phyloP scores from a whole-genome alignment of 2,888 invertebrate genomes.

The Melanostoma mellinum region DNA sequence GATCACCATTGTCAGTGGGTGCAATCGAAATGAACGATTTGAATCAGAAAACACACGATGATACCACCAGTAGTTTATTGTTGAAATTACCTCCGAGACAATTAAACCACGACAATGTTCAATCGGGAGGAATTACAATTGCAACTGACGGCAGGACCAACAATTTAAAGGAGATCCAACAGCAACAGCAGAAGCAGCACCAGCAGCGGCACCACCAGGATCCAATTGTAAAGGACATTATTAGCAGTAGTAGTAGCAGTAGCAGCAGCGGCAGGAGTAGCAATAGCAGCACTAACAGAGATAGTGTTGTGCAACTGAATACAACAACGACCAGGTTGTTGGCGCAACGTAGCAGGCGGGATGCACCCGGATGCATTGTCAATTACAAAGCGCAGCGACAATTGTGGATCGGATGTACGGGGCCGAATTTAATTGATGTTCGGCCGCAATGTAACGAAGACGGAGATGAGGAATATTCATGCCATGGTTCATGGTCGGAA shows the following conservation, averaged over 20 bases:
- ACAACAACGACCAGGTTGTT: slow-evolving; percentile 58
- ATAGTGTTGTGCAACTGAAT: slow-evolving; percentile 55
- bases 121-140: slow-evolving; percentile 70
- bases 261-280: slow-evolving; percentile 48
- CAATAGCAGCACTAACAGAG: slow-evolving; percentile 2
- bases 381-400: slow-evolving; percentile 82
- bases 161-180: slow-evolving; percentile 41
- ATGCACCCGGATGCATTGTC: slow-evolving; percentile 81
- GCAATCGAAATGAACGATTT: slow-evolving; percentile 71
- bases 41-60: slow-evolving; percentile 64
- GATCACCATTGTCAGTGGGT: slow-evolving; percentile 63
- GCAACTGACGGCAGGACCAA: slow-evolving; percentile 57
- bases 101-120: slow-evolving; percentile 71
- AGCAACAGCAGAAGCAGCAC: slow-evolving; percentile 45
- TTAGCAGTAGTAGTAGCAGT: slow-evolving; percentile 46
- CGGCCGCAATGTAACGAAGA: slow-evolving; percentile 81
- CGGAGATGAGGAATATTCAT: slow-evolving; percentile 87
- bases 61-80: slow-evolving; percentile 71
- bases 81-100: slow-evolving; percentile 73
- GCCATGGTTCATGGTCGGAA: slow-evolving; percentile 95
- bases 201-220: slow-evolving; percentile 36
- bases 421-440: slow-evolving; percentile 81
- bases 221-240: slow-evolving; percentile 40
- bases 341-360: slow-evolving; percentile 79
- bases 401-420: slow-evolving; percentile 81